Percentiles rank a stretch among this genome's conserved stretches.
Evolutionary conservation across 2,797 vertebrate species (phyloP).

Genomic region (Novumbra hubbsi): DNA sequence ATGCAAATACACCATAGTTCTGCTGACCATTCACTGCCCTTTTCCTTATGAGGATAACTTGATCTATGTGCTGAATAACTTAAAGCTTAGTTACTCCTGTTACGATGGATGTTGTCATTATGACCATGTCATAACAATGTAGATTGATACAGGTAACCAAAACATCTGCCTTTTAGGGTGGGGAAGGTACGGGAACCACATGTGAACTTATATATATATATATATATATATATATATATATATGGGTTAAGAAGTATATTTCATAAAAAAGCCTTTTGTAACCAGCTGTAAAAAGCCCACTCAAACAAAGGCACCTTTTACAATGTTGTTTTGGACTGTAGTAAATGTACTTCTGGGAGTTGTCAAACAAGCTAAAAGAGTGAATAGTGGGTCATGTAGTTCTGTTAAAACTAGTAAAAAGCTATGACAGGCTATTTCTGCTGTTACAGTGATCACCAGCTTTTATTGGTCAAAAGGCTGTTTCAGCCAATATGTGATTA

Average conservation of each 20-base stretch:
- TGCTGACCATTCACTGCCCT: not conserved
- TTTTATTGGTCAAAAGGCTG: too few relatives aligned
- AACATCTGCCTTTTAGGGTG: not conserved
- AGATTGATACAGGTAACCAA: not conserved
- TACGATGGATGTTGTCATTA: not conserved
- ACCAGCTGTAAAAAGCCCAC: not conserved
- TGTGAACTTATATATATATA: not conserved
- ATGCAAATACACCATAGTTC: conserved; percentile 5
- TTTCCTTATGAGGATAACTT: not conserved
- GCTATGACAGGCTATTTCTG: too few relatives aligned
- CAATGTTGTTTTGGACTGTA: too few relatives aligned
- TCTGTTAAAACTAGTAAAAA: too few relatives aligned
- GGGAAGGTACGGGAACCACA: not conserved
- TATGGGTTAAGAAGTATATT: not conserved
- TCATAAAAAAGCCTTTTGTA: not conserved
- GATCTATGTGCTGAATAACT: not conserved
- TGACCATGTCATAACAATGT: not conserved
- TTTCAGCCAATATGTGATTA: too few relatives aligned
- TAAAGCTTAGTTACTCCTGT: not conserved
- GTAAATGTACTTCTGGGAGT: not conserved
- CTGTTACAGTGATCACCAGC: too few relatives aligned
- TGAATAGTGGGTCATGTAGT: too few relatives aligned
- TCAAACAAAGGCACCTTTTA: not conserved
- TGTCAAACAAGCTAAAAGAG: too few relatives aligned
- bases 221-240: too few relatives aligned